A percentile compares a stretch with the other conserved stretches of the same genome.
Conservation (phyloP, 1,140 invertebrate genomes). For the Whitmania pigra region DNA sequence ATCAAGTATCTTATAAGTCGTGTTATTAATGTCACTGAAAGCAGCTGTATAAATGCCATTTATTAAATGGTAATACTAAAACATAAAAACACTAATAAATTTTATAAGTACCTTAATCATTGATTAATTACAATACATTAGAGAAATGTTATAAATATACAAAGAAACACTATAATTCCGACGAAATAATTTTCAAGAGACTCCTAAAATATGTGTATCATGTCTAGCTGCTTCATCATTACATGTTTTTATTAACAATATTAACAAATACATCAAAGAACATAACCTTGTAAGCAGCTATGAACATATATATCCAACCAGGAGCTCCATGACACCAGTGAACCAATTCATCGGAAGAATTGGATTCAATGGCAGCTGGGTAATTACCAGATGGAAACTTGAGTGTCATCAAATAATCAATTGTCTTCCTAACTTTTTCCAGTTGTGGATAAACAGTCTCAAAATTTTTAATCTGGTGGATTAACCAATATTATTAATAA, state of each 20-base stretch:
- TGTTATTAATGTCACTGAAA: background rate
- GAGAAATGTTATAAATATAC: too few relatives aligned
- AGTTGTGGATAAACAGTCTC: background rate
- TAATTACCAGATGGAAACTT: constrained; percentile 48
- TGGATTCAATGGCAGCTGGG: background rate
- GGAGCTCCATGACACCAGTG: constrained; percentile 82
- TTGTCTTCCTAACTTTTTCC: constrained; percentile 45
- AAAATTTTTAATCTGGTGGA: background rate
- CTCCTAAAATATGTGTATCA: too few relatives aligned
- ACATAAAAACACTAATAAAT: background rate
- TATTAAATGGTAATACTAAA: background rate
- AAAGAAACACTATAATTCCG: too few relatives aligned
- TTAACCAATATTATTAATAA: background rate
- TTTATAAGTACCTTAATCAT: too few relatives aligned
- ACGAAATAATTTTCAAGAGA: too few relatives aligned
- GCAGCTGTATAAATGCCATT: background rate
- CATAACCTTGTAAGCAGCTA: background rate
- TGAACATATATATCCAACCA: constrained; percentile 37
- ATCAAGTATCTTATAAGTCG: background rate
- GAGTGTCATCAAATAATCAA: constrained; percentile 51
- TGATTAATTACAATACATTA: too few relatives aligned
- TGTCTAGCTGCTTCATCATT: too few relatives aligned
- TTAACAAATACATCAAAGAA: background rate
- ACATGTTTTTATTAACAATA: background rate
- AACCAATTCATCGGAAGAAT: constrained; percentile 52